These are phyloP conservation scores for Agrotis clavis DNA, from an alignment of 2,888 invertebrate genomes.

Conservation along the genomic window DNA sequence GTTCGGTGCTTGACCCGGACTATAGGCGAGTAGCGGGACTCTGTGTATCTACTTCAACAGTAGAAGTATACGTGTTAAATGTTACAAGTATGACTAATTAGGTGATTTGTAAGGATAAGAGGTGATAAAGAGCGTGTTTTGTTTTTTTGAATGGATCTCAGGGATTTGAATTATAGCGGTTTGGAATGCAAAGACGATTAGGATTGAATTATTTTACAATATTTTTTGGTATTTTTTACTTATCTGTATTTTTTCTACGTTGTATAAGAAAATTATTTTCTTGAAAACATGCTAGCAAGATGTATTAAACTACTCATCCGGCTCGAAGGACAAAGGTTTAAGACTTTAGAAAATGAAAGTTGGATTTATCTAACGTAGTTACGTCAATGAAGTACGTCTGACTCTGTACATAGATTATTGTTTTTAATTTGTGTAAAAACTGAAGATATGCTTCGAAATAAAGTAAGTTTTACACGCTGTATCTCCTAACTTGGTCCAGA, in stretches of 20 bases:
- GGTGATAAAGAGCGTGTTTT: background rate
- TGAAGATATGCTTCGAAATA: no score
- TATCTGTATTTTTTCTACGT: background rate
- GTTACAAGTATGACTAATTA: constrained; percentile 18
- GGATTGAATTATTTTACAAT: background rate
- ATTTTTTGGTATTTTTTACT: background rate
- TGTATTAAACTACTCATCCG: no score
- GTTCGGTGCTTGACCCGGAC: constrained; percentile 39
- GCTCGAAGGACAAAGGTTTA: no score
- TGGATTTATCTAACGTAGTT: no score
- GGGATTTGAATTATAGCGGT: background rate
- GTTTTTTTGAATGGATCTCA: background rate
- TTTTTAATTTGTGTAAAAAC: no score
- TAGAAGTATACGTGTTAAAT: constrained; percentile 5
- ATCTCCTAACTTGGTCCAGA: constrained; percentile 31
- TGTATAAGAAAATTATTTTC: no score
- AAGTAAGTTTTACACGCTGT: background rate
- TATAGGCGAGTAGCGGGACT: constrained; percentile 42
- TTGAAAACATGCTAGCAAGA: no score
- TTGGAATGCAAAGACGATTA: background rate
- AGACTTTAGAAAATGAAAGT: no score
- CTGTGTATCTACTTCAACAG: background rate
- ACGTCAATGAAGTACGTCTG: no score
- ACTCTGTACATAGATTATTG: no score
- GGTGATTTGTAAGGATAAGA: constrained; percentile 31